Evolutionary conservation across 2,888 invertebrate genomes (phyloP).

Genomic region (Thymelicus sylvestris): DNA sequence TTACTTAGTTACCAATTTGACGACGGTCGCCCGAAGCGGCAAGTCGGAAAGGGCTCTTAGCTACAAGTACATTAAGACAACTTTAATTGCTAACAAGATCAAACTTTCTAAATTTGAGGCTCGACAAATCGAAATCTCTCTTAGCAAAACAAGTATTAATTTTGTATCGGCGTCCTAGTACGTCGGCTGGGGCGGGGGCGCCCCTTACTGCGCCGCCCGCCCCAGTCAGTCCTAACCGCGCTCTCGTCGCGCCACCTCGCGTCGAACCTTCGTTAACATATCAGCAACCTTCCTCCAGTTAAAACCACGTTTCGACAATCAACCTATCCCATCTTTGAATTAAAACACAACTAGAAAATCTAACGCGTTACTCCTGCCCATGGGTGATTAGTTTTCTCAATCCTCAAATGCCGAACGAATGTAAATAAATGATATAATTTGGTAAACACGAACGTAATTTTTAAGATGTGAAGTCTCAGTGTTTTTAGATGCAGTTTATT

Average conservation of each 20-base stretch:
- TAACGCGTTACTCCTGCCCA: slow-evolving; percentile 8
- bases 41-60: slow-evolving; percentile 41
- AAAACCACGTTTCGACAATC: slow-evolving; percentile 55
- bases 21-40: slow-evolving; percentile 42
- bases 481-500: slow-evolving; percentile 50
- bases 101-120: slow-evolving; percentile 80
- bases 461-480: slow-evolving; percentile 62
- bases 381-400: slow-evolving; percentile 11
- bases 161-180: slow-evolving; percentile 76
- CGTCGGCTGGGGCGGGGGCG: slow-evolving; percentile 61
- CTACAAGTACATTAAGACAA: slow-evolving; percentile 48
- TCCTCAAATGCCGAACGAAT: slow-evolving; percentile 51
- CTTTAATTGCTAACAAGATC: slow-evolving; percentile 83
- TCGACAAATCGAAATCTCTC: slow-evolving; percentile 84
- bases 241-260: slow-evolving; percentile 64
- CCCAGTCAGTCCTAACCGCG: slow-evolving; percentile 73
- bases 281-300: slow-evolving; percentile 57
- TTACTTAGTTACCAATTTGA: slow-evolving; percentile 1
- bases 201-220: slow-evolving; percentile 69
- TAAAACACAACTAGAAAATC: slow-evolving; percentile 41
- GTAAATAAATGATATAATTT: slow-evolving; percentile 52
- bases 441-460: slow-evolving; percentile 54
- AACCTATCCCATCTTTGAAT: slow-evolving; percentile 42
- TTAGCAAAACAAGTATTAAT: slow-evolving; percentile 84
- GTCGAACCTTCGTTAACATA: slow-evolving; percentile 50